Evolutionary conservation across 2,888 invertebrate genomes (phyloP).

Genomic region (Zonitis immaculata): DNA sequence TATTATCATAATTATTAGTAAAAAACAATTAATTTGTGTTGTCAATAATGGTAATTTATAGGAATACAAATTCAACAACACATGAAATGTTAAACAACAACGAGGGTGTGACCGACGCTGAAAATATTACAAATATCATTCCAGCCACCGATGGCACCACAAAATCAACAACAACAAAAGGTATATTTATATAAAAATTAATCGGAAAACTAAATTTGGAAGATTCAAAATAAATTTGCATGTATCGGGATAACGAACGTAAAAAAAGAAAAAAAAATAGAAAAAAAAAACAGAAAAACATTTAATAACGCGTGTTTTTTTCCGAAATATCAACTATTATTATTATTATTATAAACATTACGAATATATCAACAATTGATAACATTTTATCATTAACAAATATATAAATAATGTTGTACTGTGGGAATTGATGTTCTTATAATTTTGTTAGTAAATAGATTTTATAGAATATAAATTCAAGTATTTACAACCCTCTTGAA

Average conservation of each 20-base stretch:
- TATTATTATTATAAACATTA: background rate
- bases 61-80: conserved; percentile 16
- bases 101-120: conserved; percentile 22
- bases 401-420: background rate
- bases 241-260: no score
- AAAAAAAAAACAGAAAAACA: background rate
- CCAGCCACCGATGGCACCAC: conserved; percentile 4
- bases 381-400: background rate
- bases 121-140: conserved; percentile 12
- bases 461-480: no score
- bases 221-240: background rate
- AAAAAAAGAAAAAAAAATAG: no score
- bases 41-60: conserved; percentile 16
- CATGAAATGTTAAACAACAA: conserved; percentile 14
- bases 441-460: no score
- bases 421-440: background rate
- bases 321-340: background rate
- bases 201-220: background rate
- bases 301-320: background rate
- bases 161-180: conserved; percentile 10
- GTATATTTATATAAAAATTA: conserved; percentile 11
- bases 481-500: conserved; percentile 1
- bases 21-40: background rate
- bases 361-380: background rate
- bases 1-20: no score